These are phyloP conservation scores for Stenoptilia bipunctidactyla DNA, from an alignment of 2,888 invertebrate species.

Conservation along the genomic window DNA sequence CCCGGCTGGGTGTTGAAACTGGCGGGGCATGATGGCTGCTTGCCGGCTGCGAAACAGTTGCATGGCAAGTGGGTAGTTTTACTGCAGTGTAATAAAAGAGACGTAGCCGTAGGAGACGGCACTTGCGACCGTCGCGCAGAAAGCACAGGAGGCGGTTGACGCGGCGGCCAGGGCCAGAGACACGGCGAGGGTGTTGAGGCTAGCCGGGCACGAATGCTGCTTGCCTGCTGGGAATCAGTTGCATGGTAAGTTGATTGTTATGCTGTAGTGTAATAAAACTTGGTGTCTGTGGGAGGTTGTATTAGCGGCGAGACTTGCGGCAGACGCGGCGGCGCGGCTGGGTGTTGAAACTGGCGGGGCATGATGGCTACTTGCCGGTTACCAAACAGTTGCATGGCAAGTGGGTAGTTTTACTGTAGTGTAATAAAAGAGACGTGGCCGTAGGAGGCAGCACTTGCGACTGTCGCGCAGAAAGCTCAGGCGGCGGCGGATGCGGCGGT, in stretches of 20 bases:
- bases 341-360: conserved; percentile 33
- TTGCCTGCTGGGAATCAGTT: background rate
- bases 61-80: background rate
- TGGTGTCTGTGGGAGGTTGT: conserved; percentile 78
- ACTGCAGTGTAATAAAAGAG: too few relatives aligned
- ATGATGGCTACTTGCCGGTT: conserved; percentile 10
- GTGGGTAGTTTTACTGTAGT: too few relatives aligned
- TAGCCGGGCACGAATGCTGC: conserved; percentile 19
- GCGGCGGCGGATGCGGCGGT: conserved; percentile 38
- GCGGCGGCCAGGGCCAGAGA: too few relatives aligned
- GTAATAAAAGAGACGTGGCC: too few relatives aligned
- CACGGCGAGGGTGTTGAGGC: conserved; percentile 41
- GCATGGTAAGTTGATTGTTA: background rate
- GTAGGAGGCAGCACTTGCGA: conserved; percentile 76
- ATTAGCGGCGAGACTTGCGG: conserved; percentile 72
- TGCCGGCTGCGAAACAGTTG: background rate
- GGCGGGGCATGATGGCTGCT: conserved; percentile 17
- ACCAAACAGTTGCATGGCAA: background rate
- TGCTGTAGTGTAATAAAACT: too few relatives aligned
- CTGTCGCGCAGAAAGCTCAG: conserved; percentile 49
- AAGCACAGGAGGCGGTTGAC: conserved; percentile 35
- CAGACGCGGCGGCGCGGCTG: conserved; percentile 40
- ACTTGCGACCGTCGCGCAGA: conserved; percentile 62
- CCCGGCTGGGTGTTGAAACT: conserved; percentile 40
- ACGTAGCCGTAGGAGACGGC: conserved; percentile 78